Conservation (phyloP, 2,888 invertebrate genomes). For the Anaspis maculata region DNA sequence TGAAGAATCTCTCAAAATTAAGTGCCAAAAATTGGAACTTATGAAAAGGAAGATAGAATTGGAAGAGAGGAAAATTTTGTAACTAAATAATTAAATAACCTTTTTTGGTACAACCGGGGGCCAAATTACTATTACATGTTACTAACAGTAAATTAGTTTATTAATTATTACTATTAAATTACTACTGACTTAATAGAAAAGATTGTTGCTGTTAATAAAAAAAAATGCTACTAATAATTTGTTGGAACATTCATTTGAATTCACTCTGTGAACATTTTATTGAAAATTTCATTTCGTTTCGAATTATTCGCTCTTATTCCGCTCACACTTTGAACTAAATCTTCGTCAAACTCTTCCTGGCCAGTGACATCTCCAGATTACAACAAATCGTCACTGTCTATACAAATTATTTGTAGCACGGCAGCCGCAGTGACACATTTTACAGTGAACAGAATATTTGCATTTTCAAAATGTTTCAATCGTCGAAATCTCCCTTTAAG, state of each 20-base stretch:
- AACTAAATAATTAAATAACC: too few species aligned
- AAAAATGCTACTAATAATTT: not conserved
- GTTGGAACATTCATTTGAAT: not conserved
- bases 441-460: conserved; percentile 3
- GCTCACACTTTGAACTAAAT: too few species aligned
- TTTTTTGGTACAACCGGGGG: too few species aligned
- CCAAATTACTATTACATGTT: too few species aligned
- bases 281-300: conserved; percentile 3
- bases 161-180: too few species aligned
- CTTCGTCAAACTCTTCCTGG: too few species aligned
- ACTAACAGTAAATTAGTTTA: not conserved
- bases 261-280: conserved; percentile 3
- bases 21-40: too few species aligned
- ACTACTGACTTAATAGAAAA: too few species aligned
- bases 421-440: conserved; percentile 6
- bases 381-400: conserved; percentile 3
- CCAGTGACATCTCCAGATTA: conserved; percentile 1
- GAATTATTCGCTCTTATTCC: conserved; percentile 1
- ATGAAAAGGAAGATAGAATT: too few species aligned
- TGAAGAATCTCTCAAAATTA: too few species aligned
- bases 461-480: conserved; percentile 6
- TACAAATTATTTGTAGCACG: conserved; percentile 4
- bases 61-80: too few species aligned
- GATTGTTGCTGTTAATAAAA: too few species aligned
- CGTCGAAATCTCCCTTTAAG: conserved; percentile 8